Conservation (phyloP, 2,888 invertebrate species). For the Barypeithes pellucidus region DNA sequence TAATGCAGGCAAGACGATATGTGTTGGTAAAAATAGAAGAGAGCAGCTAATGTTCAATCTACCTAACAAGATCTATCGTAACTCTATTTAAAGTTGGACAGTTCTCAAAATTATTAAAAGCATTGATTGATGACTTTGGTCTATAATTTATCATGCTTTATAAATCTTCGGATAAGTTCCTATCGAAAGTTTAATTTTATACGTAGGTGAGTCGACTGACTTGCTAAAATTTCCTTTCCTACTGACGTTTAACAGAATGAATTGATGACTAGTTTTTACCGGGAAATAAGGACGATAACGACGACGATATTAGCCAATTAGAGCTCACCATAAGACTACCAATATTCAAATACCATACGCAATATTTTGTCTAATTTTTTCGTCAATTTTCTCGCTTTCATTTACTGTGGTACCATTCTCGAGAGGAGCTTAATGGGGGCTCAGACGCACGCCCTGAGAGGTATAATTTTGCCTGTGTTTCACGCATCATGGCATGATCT, state of each 20-base stretch:
- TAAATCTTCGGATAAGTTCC: slow-evolving; percentile 53
- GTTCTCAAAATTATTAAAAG: slow-evolving; percentile 52
- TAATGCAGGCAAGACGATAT: no score
- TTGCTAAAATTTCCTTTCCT: slow-evolving; percentile 47
- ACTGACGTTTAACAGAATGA: slow-evolving; percentile 38
- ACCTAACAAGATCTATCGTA: slow-evolving; percentile 49
- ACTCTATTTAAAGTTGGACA: slow-evolving; percentile 53
- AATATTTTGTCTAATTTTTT: no score
- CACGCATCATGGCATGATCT: no score
- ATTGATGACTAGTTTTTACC: slow-evolving; percentile 46
- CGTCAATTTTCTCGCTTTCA: no score
- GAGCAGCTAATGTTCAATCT: slow-evolving; percentile 38
- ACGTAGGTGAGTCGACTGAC: slow-evolving; percentile 54
- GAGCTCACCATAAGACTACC: no score
- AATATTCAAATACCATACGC: no score
- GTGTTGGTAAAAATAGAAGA: no score
- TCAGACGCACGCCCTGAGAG: no score
- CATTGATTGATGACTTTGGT: slow-evolving; percentile 55
- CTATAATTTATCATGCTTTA: slow-evolving; percentile 55
- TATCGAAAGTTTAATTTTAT: slow-evolving; percentile 54
- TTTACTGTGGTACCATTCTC: no score
- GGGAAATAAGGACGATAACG: slow-evolving; percentile 7
- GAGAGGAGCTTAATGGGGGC: no score
- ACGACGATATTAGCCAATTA: no score
- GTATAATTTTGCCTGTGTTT: no score